A percentile compares a stretch with the other conserved stretches of the same genome.
phyloP scores from a whole-genome alignment of 2,888 invertebrate genomes.

The Calliopum simillimum region DNA sequence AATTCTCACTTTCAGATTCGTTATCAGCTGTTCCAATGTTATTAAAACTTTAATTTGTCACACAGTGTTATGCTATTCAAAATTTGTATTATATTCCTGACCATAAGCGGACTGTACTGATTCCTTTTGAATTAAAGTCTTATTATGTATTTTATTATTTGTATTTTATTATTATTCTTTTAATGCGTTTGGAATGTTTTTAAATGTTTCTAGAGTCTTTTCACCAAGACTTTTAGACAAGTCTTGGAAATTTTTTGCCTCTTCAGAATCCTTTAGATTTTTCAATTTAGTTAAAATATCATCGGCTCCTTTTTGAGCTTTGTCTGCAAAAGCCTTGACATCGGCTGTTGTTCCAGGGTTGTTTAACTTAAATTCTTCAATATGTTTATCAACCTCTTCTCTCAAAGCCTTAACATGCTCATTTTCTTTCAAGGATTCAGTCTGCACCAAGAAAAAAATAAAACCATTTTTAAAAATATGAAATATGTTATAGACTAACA shows the following conservation, averaged over 20 bases:
- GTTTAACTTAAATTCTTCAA: slow-evolving; percentile 30
- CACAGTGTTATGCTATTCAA: too few relatives aligned
- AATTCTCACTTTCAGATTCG: too few relatives aligned
- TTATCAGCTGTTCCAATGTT: too few relatives aligned
- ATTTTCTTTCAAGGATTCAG: slow-evolving; percentile 36
- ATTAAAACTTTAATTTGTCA: too few relatives aligned
- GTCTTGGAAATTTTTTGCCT: slow-evolving; percentile 31
- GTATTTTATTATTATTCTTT: too few relatives aligned
- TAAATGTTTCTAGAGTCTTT: too few relatives aligned
- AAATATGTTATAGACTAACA: background rate
- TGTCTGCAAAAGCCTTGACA: slow-evolving; percentile 25
- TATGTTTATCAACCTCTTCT: slow-evolving; percentile 26
- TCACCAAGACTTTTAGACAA: slow-evolving; percentile 24
- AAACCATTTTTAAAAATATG: background rate
- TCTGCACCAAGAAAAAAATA: slow-evolving; percentile 16
- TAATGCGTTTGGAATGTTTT: too few relatives aligned
- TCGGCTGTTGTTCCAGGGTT: slow-evolving; percentile 21
- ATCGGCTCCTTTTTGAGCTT: slow-evolving; percentile 25
- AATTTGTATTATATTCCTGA: too few relatives aligned
- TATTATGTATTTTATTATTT: too few relatives aligned
- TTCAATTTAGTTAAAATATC: slow-evolving; percentile 26
- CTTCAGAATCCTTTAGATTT: slow-evolving; percentile 20
- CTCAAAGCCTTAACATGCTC: slow-evolving; percentile 25
- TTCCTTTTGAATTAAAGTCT: too few relatives aligned
- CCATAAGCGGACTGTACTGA: too few relatives aligned